Evolutionary conservation across 2,113 vertebrate genomes (phyloP).

Genomic region (Cynopterus brachyotis): DNA sequence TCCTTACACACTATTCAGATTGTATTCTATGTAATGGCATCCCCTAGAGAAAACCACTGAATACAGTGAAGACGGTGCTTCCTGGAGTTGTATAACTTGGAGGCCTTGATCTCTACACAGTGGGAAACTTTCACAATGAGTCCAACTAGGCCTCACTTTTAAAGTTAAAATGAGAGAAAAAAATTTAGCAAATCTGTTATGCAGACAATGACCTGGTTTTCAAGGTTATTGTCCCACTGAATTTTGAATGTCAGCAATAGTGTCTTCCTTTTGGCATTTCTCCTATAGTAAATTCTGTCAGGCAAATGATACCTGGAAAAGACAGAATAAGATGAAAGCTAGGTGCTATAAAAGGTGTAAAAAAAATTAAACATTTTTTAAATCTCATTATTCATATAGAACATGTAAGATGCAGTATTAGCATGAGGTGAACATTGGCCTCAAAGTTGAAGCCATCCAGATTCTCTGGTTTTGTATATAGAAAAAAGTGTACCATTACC

Average conservation of each 20-base stretch:
- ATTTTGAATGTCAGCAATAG: not conserved
- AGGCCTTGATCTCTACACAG: not conserved
- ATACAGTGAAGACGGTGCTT: not conserved
- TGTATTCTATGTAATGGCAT: not conserved
- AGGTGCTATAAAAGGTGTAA: not conserved
- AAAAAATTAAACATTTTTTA: not conserved
- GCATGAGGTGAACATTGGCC: not conserved
- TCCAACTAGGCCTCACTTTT: not conserved
- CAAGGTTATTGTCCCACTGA: not conserved
- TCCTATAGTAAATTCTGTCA: not conserved
- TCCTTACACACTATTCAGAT: not conserved
- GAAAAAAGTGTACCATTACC: not conserved
- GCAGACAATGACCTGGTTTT: not conserved
- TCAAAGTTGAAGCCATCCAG: not conserved
- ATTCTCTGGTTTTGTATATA: not conserved
- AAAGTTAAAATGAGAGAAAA: slow-evolving; percentile 16
- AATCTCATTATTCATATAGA: not conserved
- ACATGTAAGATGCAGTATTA: not conserved
- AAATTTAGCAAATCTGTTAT: not conserved
- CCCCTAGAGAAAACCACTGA: not conserved
- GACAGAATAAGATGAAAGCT: not conserved
- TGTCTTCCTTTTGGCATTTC: not conserved
- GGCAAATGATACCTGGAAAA: not conserved
- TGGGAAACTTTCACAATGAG: not conserved
- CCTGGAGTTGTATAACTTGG: not conserved